phyloP scores from a whole-genome alignment of 1,140 invertebrate species.

The Drosophila kepulauana region DNA sequence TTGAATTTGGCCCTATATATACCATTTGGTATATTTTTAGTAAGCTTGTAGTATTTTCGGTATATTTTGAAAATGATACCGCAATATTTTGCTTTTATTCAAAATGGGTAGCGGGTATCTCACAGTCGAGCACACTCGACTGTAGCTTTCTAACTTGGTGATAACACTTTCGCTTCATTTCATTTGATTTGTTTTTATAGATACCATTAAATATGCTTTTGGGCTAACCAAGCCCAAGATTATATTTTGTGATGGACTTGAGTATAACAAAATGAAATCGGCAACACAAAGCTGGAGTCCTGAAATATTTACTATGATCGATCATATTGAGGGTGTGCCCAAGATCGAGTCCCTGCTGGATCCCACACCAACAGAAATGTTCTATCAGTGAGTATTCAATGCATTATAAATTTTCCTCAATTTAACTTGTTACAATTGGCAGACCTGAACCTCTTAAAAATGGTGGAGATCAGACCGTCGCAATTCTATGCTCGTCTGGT shows the following conservation, averaged over 20 bases:
- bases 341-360: slow-evolving; percentile 65
- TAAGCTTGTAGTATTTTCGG: too few species aligned
- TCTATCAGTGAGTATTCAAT: background rate
- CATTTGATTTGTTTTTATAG: slow-evolving; percentile 13
- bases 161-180: background rate
- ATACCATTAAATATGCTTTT: slow-evolving; percentile 59
- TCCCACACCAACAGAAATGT: slow-evolving; percentile 58
- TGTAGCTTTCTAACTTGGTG: too few species aligned
- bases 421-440: background rate
- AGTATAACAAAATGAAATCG: slow-evolving; percentile 64
- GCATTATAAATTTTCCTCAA: background rate
- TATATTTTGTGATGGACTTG: slow-evolving; percentile 71
- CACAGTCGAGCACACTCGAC: too few species aligned
- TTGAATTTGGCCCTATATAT: too few species aligned
- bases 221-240: slow-evolving; percentile 63
- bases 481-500: slow-evolving; percentile 88
- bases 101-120: too few species aligned
- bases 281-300: slow-evolving; percentile 61
- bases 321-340: slow-evolving; percentile 56
- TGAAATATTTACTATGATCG: slow-evolving; percentile 62
- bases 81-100: too few species aligned
- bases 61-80: too few species aligned
- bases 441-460: slow-evolving; percentile 62
- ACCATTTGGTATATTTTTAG: too few species aligned
- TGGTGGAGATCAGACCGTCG: slow-evolving; percentile 70